Conservation (phyloP, 2,888 invertebrate genomes). For the Agrotis puta region DNA sequence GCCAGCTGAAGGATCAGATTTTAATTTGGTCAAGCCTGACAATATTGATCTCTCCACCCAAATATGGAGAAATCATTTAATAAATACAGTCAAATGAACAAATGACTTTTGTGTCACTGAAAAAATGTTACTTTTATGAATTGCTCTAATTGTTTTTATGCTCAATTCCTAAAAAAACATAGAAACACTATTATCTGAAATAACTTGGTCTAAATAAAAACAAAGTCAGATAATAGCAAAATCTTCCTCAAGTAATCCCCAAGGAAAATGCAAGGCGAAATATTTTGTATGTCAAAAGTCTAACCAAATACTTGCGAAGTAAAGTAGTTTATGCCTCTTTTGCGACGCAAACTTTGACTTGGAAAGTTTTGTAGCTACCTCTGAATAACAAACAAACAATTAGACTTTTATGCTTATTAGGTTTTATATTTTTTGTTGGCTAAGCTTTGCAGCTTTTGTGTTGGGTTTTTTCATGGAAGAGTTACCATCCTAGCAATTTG, state of each 20-base stretch:
- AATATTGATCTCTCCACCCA: too few relatives aligned
- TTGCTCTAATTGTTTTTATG: neutral
- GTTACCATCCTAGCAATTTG: neutral
- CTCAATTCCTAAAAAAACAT: neutral
- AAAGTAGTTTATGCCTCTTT: slow-evolving; percentile 52
- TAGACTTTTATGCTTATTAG: slow-evolving; percentile 47
- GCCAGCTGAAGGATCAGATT: too few relatives aligned
- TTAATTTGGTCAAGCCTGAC: too few relatives aligned
- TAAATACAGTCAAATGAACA: too few relatives aligned
- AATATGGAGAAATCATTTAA: too few relatives aligned
- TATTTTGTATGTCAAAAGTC: slow-evolving; percentile 45
- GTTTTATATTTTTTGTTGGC: slow-evolving; percentile 24
- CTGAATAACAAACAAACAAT: slow-evolving; percentile 48
- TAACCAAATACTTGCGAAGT: slow-evolving; percentile 46
- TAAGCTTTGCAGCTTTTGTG: neutral
- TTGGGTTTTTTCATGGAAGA: neutral
- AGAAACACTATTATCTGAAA: neutral
- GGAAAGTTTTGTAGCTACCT: slow-evolving; percentile 37
- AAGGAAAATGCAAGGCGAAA: slow-evolving; percentile 30
- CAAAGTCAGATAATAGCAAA: slow-evolving; percentile 35
- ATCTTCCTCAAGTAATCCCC: slow-evolving; percentile 24
- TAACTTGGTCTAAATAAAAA: slow-evolving; percentile 17
- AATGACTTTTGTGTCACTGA: neutral
- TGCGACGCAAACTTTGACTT: slow-evolving; percentile 42
- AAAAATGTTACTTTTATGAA: neutral